Evolutionary conservation across 2,797 vertebrate genomes (phyloP).

Genomic region (Sebastes dallii): DNA sequence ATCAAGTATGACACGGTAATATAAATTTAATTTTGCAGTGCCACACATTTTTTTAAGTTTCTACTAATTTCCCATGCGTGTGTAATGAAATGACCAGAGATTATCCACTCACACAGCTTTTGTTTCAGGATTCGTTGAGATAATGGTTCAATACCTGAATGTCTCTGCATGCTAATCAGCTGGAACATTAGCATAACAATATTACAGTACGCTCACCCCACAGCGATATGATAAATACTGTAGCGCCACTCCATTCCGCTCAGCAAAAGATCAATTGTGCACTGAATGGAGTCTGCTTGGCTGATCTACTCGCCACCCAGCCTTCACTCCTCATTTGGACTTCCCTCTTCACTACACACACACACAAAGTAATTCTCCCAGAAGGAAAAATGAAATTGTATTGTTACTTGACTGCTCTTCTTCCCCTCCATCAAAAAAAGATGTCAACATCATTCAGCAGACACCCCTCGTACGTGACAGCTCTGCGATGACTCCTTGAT

Average conservation of each 20-base stretch:
- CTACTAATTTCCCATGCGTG: neutral
- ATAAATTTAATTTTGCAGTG: neutral
- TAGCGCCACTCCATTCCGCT: slow-evolving; percentile 14
- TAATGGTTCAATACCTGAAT: slow-evolving; percentile 21
- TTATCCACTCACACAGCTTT: slow-evolving; percentile 15
- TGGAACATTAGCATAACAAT: slow-evolving; percentile 53
- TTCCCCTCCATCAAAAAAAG: slow-evolving; percentile 9
- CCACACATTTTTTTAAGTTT: neutral
- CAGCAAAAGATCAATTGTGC: slow-evolving; percentile 27
- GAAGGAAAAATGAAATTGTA: slow-evolving; percentile 7
- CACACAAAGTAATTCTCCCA: neutral
- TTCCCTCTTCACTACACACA: neutral
- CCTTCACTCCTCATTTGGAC: slow-evolving; percentile 59
- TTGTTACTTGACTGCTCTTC: slow-evolving; percentile 6
- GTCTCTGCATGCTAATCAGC: slow-evolving; percentile 43
- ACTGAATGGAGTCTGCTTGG: slow-evolving; percentile 17
- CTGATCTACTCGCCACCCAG: slow-evolving; percentile 1
- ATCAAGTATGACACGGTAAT: neutral
- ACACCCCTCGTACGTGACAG: slow-evolving; percentile 29
- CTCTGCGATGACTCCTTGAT: slow-evolving; percentile 49
- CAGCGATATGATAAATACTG: slow-evolving; percentile 41
- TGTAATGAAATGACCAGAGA: neutral
- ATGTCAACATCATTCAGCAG: slow-evolving; percentile 31
- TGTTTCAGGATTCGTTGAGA: slow-evolving; percentile 20
- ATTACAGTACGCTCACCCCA: slow-evolving; percentile 27